Base-by-base conservation (phyloP, 1,140 invertebrate species). In the Nylanderia fulva region DNA sequence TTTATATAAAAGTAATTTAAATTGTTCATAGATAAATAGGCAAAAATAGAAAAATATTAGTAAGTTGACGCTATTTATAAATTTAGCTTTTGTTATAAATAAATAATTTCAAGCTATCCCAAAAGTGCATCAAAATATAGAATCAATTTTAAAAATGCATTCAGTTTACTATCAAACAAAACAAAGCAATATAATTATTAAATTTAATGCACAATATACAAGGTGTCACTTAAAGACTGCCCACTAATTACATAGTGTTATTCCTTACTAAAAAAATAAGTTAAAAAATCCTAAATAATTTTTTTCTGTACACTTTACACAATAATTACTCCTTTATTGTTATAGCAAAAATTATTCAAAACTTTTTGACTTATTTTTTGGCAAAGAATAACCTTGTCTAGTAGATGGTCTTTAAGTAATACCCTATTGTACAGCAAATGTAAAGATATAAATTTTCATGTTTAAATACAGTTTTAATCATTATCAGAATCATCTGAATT, bases 401-500 rank as follows among this genome's bases (percentile, higher is more conserved):
- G n/a, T n/a, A n/a, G n/a, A n/a, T n/a, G n/a, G n/a, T n/a, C n/a
- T n/a, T n/a, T n/a, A n/a, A n/a, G n/a, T n/a, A n/a, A n/a, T n/a
- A n/a, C n/a, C n/a, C n/a, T n/a, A n/a, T n/a, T n/a, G n/a, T n/a
- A n/a, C n/a, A 9, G 8, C 27, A 72, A 71, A 71, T 61, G 21
- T 11, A 11, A 29, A 61, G 15, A 13, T 60, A 61, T 52, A 76
- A 60, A 24, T 36, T 76, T 54, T 68, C 58, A 13, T 74, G 45
- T 72, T 33, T 60, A 2, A 21, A 72, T 74, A 36, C 18, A 69
- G 1, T 45, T 8, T 77, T 45, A 92, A 76, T 96, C 96, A 18
- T 96, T 94, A 89, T 97, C 96, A 3, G 96, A 96, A 91, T 96
- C 96, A 88, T 96, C 95, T 27, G 95, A 95, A 42, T 95, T 95